Evolutionary conservation across 2,113 vertebrate species (phyloP), one percentile per base, ranked within the genome.

Genomic region (Paedocypris sp.): DNA sequence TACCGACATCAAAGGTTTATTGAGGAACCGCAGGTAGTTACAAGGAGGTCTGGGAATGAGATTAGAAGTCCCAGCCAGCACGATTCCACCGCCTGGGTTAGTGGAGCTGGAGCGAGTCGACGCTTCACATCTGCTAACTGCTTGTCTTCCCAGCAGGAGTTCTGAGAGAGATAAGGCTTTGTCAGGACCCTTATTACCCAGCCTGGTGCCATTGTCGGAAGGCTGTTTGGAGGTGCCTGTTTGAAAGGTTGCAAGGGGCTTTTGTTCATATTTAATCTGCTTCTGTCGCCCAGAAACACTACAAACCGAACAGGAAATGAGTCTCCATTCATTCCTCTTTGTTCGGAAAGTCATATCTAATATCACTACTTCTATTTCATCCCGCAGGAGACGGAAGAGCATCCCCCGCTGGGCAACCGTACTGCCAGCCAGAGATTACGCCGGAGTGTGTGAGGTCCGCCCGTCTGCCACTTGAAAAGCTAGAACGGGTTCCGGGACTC

Each of bases 311-410:
- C 32, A 69, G 50, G 62, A 64, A 69, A 68, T 65, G 60, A 69
- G 59, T 23, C 43, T 49, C 64, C 49, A 33, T 67, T 65, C 48
- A 29, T 64, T 53, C 28, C 13, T 48, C 26, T 68, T 71, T 66
- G 72, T 74, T 60, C 39, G 53, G 25, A 32, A 42, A 69, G 60
- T 74, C 53, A 64, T 50, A 64, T 69, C 45, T 68, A 71, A 71
- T 66, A 68, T 56, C 51, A 41, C 62, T 16, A 66, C 62, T 62
- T 58, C 49, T 57, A 58, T 64, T 60, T 69, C 60, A 67, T 60
- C 61, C 42, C 43, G 22, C 50, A 39, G 35, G 18, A 13, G n/a
- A 8, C 28, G 10, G 18, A 39, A 31, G 57, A 16, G 47, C 46
- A 23, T 19, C 38, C 56, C 11, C 48, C 23, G 47, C 42, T 19